A percentile compares a stretch with the other conserved stretches of the same genome.
phyloP scores from a whole-genome alignment of 2,888 invertebrate genomes.

The Mantis religiosa region DNA sequence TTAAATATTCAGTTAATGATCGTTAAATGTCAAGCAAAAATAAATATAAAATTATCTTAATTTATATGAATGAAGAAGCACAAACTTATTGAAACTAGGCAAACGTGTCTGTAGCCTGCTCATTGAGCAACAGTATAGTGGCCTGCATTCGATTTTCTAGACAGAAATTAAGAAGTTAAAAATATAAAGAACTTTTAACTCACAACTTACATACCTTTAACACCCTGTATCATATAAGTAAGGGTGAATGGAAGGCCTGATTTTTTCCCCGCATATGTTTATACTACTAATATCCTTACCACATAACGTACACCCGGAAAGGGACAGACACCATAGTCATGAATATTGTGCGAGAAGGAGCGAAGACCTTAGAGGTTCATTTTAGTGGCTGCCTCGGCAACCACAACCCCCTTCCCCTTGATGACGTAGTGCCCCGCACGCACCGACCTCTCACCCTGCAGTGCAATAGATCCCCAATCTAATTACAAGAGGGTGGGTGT shows the following conservation, averaged over 20 bases:
- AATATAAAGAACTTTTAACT: no score
- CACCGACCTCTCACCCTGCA: constrained; percentile 14
- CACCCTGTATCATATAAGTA: neutral
- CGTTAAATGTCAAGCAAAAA: no score
- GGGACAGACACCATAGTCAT: constrained; percentile 35
- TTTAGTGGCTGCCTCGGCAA: neutral
- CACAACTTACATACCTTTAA: neutral
- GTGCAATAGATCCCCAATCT: constrained; percentile 35
- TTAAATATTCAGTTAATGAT: no score
- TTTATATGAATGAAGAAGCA: no score
- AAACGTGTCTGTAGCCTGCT: no score
- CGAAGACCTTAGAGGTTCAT: constrained; percentile 1
- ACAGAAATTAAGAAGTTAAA: no score
- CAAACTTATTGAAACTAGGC: no score
- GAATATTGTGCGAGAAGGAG: constrained; percentile 23
- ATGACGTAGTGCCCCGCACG: constrained; percentile 21
- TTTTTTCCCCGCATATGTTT: constrained; percentile 23
- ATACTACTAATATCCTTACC: constrained; percentile 40
- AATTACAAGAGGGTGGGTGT: constrained; percentile 32
- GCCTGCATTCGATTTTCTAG: no score
- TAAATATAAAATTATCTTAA: no score
- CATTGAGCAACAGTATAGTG: no score
- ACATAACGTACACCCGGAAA: constrained; percentile 43
- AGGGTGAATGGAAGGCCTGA: constrained; percentile 21
- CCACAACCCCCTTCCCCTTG: neutral